A percentile compares a stretch with the other conserved stretches of the same genome.
Conservation (phyloP, 2,888 invertebrate genomes). For the Microctonus brassicae region DNA sequence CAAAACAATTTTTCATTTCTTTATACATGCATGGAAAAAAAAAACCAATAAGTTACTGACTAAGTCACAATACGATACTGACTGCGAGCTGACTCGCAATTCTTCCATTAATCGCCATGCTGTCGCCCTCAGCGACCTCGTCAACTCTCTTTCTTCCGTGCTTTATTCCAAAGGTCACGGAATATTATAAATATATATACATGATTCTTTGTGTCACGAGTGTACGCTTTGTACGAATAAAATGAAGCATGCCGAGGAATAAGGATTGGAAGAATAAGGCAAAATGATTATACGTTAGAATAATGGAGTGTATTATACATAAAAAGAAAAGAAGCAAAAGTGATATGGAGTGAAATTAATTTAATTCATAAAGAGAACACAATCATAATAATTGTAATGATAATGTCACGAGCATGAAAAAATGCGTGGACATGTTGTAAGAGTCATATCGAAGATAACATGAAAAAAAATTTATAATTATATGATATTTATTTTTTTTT, state of each 20-base stretch:
- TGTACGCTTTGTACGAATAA: neutral
- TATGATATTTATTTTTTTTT: no score
- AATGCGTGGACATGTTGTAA: neutral
- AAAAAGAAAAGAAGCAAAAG: neutral
- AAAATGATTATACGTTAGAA: conserved; percentile 8
- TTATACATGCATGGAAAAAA: neutral
- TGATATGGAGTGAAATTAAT: conserved; percentile 1
- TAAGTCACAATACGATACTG: neutral
- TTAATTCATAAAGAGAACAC: neutral
- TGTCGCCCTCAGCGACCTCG: conserved; percentile 14
- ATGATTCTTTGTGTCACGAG: neutral
- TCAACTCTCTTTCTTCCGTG: neutral
- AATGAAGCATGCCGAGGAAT: neutral
- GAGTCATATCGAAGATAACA: no score
- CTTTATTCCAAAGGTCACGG: neutral
- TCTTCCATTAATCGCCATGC: conserved; percentile 32
- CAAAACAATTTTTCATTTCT: conserved; percentile 26
- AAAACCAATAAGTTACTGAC: neutral
- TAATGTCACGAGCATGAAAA: conserved; percentile 6
- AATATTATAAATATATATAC: neutral
- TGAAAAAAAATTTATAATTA: no score
- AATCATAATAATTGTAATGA: neutral
- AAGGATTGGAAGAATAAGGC: neutral
- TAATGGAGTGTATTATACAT: conserved; percentile 1
- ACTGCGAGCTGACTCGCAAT: conserved; percentile 34